Evolutionary conservation across 1,140 invertebrate genomes (phyloP), one percentile per base, ranked within the genome.

Genomic region (Phocides pigmalion): DNA sequence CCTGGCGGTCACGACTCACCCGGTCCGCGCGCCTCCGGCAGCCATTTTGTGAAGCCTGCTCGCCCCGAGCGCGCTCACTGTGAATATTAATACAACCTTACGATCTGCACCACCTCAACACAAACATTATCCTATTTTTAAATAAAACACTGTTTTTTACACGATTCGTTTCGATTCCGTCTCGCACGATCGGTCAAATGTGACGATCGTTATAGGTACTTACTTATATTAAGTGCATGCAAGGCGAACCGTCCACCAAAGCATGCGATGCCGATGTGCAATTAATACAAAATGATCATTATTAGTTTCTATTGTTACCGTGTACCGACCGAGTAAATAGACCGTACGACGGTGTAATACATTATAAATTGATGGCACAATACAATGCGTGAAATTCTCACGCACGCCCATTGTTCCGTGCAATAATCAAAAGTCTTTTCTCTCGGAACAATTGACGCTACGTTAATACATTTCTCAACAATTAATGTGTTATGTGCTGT

Each of bases 231-330:
- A 73, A 66, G 42, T 47, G 42, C 58, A 78, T 78, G 70, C 70
- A 72, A 65, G 68, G 25, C 68, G 72, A 64, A 69, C 65, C 70
- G 72, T 37, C 56, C 61, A 61, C 41, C 39, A 42, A 56, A 62
- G 72, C 78, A 80, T 70, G 75, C 76, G 79, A 79, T 71, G 69
- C 62, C 76, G 79, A 79, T 71, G 69, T 63, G 71, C 70, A 83
- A 82, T 84, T 88, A 87, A 84, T 82, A 75, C 66, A 77, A 68
- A 85, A 81, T 79, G 69, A 84, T 80, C 77, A 74, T 82, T 87
- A 87, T 85, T 87, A 82, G 76, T 89, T 88, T 87, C 85, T 84
- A 85, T 84, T 84, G 79, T 88, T 81, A 76, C 77, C 76, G 70
- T 35, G 32, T 19, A 37, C 47, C 28, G 47, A 50, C 64, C 66